Conservation (phyloP, 2,888 invertebrate species). For the Apotomis turbidana region DNA sequence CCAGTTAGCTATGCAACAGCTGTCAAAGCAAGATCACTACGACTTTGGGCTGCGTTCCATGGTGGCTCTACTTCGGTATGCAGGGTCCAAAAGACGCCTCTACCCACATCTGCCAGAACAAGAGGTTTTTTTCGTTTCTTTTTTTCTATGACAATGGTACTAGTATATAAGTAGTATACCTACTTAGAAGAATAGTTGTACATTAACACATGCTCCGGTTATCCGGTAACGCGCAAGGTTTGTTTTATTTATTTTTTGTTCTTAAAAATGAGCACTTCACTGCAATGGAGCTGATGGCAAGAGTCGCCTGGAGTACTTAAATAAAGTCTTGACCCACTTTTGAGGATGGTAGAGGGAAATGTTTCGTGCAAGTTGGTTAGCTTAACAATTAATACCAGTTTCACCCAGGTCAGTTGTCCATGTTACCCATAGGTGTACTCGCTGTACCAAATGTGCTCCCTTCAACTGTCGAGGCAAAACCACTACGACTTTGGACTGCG, state of each 20-base stretch:
- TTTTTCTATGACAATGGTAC: background rate
- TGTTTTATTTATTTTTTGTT: constrained; percentile 3
- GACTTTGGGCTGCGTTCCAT: constrained; percentile 95
- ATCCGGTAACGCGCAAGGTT: too few relatives aligned
- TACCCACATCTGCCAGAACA: constrained; percentile 88
- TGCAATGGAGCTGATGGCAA: too few relatives aligned
- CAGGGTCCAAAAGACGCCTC: constrained; percentile 90
- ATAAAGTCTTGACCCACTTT: background rate
- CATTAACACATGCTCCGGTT: background rate
- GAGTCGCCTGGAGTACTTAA: background rate
- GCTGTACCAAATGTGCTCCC: constrained; percentile 91
- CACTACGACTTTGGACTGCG: constrained; percentile 96
- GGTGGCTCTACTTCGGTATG: constrained; percentile 92
- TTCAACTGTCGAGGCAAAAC: constrained; percentile 94
- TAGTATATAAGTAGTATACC: background rate
- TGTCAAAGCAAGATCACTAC: constrained; percentile 95
- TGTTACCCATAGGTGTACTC: constrained; percentile 85
- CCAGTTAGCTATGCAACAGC: constrained; percentile 91
- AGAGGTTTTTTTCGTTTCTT: constrained; percentile 79
- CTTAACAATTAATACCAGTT: background rate
- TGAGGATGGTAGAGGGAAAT: background rate
- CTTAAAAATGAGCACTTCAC: background rate
- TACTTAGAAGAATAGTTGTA: background rate
- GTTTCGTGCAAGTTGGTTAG: background rate
- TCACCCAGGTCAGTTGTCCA: background rate